Evolutionary conservation across 2,888 invertebrate species (phyloP).

Genomic region (Clostera curtula): DNA sequence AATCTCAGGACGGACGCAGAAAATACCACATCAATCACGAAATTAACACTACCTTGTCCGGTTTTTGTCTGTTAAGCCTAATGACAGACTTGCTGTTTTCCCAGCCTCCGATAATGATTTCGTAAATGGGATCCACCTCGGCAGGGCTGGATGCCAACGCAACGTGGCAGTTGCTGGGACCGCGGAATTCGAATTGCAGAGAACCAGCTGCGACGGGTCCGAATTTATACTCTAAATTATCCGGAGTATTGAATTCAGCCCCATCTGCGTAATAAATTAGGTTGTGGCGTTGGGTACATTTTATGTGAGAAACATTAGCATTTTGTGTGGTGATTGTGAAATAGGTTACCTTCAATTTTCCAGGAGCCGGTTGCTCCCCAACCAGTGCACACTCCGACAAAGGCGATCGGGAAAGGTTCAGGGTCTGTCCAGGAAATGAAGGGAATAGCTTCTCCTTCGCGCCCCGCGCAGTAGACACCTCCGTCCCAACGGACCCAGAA

Average conservation of each 20-base stretch:
- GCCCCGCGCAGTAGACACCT: constrained; percentile 81
- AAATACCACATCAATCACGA: constrained; percentile 26
- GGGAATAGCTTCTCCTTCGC: constrained; percentile 81
- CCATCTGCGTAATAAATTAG: constrained; percentile 64
- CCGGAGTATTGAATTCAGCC: constrained; percentile 70
- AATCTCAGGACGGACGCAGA: constrained; percentile 10
- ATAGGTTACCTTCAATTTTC: constrained; percentile 82
- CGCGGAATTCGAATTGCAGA: constrained; percentile 74
- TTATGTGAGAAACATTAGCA: constrained; percentile 23
- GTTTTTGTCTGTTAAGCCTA: constrained; percentile 76
- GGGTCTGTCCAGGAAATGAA: constrained; percentile 84
- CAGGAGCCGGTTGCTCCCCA: constrained; percentile 90
- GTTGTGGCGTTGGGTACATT: constrained; percentile 66
- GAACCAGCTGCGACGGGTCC: constrained; percentile 70
- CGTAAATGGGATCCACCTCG: constrained; percentile 78
- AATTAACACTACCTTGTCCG: constrained; percentile 73
- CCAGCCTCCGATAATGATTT: constrained; percentile 82
- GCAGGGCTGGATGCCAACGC: constrained; percentile 71
- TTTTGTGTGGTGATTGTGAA: constrained; percentile 1
- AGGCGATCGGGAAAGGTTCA: constrained; percentile 80
- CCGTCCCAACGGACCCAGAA: constrained; percentile 90
- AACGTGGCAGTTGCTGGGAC: constrained; percentile 79
- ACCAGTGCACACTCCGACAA: constrained; percentile 89
- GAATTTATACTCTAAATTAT: constrained; percentile 76
- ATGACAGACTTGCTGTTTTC: constrained; percentile 78